Evolutionary conservation across 2,113 vertebrate species (phyloP).

Genomic region (Neopipo cinnamomea): DNA sequence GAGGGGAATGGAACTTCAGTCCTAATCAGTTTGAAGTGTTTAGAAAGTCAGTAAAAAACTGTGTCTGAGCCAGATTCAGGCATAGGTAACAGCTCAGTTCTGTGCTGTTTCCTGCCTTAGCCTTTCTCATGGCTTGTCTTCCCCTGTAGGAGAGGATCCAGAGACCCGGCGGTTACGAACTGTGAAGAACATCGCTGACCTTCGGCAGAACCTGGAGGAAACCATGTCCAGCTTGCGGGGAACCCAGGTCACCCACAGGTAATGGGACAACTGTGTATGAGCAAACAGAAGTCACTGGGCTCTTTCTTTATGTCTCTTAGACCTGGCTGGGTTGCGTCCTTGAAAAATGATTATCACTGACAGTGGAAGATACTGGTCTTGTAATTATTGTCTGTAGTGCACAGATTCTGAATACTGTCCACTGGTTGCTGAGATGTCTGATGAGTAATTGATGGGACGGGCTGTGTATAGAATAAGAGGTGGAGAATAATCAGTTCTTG

Average conservation of each 20-base stretch:
- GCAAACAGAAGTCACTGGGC: background rate
- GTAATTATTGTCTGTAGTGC: background rate
- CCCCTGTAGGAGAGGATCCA: constrained; percentile 84
- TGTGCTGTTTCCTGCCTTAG: background rate
- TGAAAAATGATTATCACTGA: background rate
- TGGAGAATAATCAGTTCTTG: background rate
- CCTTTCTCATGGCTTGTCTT: background rate
- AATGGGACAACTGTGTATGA: background rate
- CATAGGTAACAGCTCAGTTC: background rate
- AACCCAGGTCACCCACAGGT: constrained; percentile 93
- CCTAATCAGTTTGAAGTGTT: background rate
- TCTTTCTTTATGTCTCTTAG: background rate
- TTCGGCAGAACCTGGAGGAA: constrained; percentile 94
- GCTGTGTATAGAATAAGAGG: background rate
- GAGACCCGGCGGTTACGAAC: constrained; percentile 89
- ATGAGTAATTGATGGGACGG: background rate
- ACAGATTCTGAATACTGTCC: background rate
- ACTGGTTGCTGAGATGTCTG: background rate
- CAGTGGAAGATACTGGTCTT: background rate
- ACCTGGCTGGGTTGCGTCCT: background rate
- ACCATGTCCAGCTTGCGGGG: constrained; percentile 95
- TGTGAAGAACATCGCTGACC: constrained; percentile 94
- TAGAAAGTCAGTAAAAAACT: background rate
- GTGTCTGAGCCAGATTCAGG: background rate
- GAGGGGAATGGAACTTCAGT: background rate